Evolutionary conservation across 2,888 invertebrate species (phyloP), one percentile per base, ranked within the genome.

Genomic region (Volucella inflata): DNA sequence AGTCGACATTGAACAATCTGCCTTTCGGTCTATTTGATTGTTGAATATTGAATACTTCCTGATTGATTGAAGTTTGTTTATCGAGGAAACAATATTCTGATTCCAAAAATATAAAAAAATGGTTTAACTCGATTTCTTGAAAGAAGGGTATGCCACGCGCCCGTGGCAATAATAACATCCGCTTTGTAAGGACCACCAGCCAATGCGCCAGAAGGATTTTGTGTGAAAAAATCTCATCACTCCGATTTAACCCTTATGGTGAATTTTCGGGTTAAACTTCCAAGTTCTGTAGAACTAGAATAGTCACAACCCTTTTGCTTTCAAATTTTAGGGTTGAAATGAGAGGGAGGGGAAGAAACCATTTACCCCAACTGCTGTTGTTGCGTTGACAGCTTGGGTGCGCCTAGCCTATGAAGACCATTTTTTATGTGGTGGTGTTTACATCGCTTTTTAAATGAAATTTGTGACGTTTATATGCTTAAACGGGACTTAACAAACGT

Each of bases 31-130:
- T 87, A 78, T 87, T 87, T 88, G 87, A 87, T 88, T 88, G 71
- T 77, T 87, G 87, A 88, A 88, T 88, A 88, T 87, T 88, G 87
- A 88, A 88, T 88, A 87, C 85, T 87, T 88, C 87, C 87, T 87
- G 87, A 87, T 82, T 87, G 87, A 87, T 87, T 82, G 83, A 87
- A 83, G 79, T 83, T 82, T 87, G 79, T 83, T 83, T 75, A 79
- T 75, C 70, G 62, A 83, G 60, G 60, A 72, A 62, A 55, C 64
- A 71, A 75, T 70, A 68, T 80, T 70, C 70, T 16, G 60, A 71
- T 78, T 70, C 59, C 57, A 53, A 55, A 10, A 62, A 62, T 57
- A 55, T 38, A 75, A 59, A 1, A 10, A 48, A 76, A 77, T 57
- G 71, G 42, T 71, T 60, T 67, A 50, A 77, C 60, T 64, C 53